These are phyloP conservation scores for Rhipidura dahli DNA, from an alignment of 2,113 vertebrate species.

Conservation along the genomic window DNA sequence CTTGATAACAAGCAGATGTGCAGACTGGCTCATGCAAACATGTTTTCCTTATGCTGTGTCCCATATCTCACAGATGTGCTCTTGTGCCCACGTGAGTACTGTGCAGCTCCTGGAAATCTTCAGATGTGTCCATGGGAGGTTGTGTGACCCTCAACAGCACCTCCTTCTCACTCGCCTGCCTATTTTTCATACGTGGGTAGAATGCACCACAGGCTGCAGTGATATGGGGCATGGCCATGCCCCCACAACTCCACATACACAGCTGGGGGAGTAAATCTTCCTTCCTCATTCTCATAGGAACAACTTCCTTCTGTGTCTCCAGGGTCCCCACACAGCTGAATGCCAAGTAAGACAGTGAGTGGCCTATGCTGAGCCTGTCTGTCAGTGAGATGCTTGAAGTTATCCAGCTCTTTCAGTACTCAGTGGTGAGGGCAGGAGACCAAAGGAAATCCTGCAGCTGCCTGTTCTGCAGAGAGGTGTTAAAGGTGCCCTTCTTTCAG, in stretches of 20 bases:
- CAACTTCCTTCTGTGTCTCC: rapidly evolving
- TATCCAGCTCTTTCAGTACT: background rate
- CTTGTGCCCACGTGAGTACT: background rate
- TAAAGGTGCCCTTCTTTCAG: background rate
- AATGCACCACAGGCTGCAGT: background rate
- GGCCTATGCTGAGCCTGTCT: background rate
- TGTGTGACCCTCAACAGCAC: background rate
- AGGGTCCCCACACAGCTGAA: background rate
- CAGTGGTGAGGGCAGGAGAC: background rate
- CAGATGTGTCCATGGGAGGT: rapidly evolving
- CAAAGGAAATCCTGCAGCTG: background rate
- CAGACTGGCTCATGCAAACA: background rate
- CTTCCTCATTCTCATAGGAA: background rate
- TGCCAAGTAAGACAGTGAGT: background rate
- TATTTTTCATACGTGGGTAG: background rate
- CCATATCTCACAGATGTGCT: background rate
- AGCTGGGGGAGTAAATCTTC: background rate
- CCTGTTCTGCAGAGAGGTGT: background rate
- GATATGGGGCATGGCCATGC: background rate
- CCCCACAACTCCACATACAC: rapidly evolving
- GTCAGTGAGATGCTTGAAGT: background rate
- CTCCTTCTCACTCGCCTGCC: background rate
- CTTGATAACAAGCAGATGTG: background rate
- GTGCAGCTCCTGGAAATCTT: background rate
- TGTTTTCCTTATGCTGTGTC: background rate